Evolutionary conservation across 2,888 invertebrate species (phyloP), one percentile per base, ranked within the genome.

Genomic region (Petrolisthes manimaculis): DNA sequence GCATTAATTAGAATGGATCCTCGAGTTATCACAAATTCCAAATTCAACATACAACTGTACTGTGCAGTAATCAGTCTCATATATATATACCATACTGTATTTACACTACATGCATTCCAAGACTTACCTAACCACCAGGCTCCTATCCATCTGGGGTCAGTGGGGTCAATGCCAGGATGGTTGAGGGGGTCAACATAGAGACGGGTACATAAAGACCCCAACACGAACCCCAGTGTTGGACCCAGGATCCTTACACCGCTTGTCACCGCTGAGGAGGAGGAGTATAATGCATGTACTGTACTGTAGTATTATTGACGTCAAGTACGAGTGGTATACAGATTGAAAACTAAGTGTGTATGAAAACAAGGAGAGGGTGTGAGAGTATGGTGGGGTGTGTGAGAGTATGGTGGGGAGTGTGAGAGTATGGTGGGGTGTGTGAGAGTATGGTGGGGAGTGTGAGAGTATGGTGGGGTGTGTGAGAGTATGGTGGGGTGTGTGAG

Each of bases 101-200:
- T 18, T 61, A 2, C 9, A 18, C 18, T 61, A 12, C 61, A 61
- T 18, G n/a, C 1, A 6, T 21, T 8, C 21, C 67, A 12, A n/a
- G 12, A 24, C 86, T 86, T 94, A 95, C 97, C 98, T 89, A 99
- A 94, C 98, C 98, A 99, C 98, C 98, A 99, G 78, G 98, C 98
- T 83, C 98, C 98, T 81, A 98, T 96, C 97, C 98, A 98, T 93
- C 96, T 94, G 5, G 97, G 96, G 94, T 97, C 97, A 74, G 95
- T 95, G n/a, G 91, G 95, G 91, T 95, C 95, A 92, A 96, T 96
- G 91, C 95, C 95, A 0, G 96, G 96, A 93, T 95, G 95, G 14
- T 94, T 93, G 3, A 96, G 94, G 37, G 97, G 95, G 93, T 97
- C 95, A 74, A 97, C 97, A 93, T 97, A 97, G 91, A 97, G 94